A percentile compares a stretch with the other conserved stretches of the same genome.
Evolutionary conservation across 64 coral and sea anemone genomes (phyloP).

Genomic region (Acropora yongei): DNA sequence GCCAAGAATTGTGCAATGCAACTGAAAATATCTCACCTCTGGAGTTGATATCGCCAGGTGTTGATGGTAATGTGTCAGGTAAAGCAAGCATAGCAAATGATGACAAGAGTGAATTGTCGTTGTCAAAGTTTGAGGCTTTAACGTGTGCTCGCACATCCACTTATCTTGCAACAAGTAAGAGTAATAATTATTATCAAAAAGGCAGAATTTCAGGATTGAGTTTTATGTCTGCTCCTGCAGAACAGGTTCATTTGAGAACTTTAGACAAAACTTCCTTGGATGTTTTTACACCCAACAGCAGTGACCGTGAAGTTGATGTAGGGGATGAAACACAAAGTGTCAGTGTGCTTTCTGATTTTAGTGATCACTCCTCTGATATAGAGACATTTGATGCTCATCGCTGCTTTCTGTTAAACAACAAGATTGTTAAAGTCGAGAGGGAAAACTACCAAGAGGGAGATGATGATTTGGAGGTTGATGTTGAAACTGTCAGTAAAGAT

Average conservation of each 20-base stretch:
- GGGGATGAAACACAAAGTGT: conserved; percentile 12
- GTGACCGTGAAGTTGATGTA: conserved; percentile 19
- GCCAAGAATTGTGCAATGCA: neutral
- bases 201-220: neutral
- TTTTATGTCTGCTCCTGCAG: neutral
- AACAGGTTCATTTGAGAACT: neutral
- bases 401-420: conserved; percentile 54
- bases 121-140: neutral
- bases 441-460: neutral
- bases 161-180: neutral
- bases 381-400: neutral
- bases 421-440: conserved; percentile 80
- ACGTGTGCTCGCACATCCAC: neutral
- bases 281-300: neutral
- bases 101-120: neutral
- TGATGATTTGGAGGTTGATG: conserved; percentile 64
- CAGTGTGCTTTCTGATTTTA: conserved; percentile 38
- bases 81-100: neutral
- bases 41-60: neutral
- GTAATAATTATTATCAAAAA: neutral
- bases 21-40: neutral
- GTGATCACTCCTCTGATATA: conserved; percentile 28
- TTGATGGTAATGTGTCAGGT: neutral
- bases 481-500: conserved; percentile 56
- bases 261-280: conserved; percentile 1